A percentile compares a stretch with the other conserved stretches of the same genome.
phyloP scores from a whole-genome alignment of 2,797 vertebrate genomes.

The Ctenopoma multispine region DNA sequence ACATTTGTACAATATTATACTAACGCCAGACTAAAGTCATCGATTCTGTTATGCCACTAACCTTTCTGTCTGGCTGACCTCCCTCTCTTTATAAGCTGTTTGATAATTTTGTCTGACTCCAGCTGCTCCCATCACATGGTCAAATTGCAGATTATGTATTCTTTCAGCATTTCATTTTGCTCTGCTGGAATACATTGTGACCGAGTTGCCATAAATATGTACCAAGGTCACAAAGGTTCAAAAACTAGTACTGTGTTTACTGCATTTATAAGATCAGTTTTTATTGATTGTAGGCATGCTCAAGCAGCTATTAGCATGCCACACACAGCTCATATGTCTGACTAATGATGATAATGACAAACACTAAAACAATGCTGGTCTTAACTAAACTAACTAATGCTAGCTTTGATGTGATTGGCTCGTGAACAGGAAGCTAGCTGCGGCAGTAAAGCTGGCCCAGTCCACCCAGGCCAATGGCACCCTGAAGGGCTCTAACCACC shows the following conservation, averaged over 20 bases:
- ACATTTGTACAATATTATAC: slow-evolving; percentile 37
- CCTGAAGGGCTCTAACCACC: slow-evolving; percentile 93
- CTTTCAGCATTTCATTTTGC: slow-evolving; percentile 46
- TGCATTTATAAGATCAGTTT: slow-evolving; percentile 14
- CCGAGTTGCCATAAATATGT: slow-evolving; percentile 35
- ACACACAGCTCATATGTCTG: slow-evolving; percentile 19
- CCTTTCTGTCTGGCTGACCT: slow-evolving; percentile 65
- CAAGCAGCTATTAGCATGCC: slow-evolving; percentile 20
- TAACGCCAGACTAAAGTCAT: slow-evolving; percentile 50
- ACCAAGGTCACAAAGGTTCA: slow-evolving; percentile 41
- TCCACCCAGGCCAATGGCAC: slow-evolving; percentile 95
- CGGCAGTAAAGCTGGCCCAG: slow-evolving; percentile 97
- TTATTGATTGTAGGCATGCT: slow-evolving; percentile 26
- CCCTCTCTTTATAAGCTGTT: slow-evolving; percentile 41
- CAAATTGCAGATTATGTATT: slow-evolving; percentile 46
- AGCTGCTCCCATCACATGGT: slow-evolving; percentile 40
- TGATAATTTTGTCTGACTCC: slow-evolving; percentile 41
- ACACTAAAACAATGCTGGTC: slow-evolving; percentile 51
- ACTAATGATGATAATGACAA: slow-evolving; percentile 30
- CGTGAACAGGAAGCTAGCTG: slow-evolving; percentile 95
- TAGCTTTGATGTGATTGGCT: slow-evolving; percentile 85
- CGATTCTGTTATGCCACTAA: slow-evolving; percentile 56
- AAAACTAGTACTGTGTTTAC: too few species aligned
- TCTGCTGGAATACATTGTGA: slow-evolving; percentile 37
- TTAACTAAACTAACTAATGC: slow-evolving; percentile 73